A percentile compares a stretch with the other conserved stretches of the same genome.
These are phyloP conservation scores for Drosophila cardini DNA, from an alignment of 1,140 invertebrate genomes.

Conservation along the genomic window DNA sequence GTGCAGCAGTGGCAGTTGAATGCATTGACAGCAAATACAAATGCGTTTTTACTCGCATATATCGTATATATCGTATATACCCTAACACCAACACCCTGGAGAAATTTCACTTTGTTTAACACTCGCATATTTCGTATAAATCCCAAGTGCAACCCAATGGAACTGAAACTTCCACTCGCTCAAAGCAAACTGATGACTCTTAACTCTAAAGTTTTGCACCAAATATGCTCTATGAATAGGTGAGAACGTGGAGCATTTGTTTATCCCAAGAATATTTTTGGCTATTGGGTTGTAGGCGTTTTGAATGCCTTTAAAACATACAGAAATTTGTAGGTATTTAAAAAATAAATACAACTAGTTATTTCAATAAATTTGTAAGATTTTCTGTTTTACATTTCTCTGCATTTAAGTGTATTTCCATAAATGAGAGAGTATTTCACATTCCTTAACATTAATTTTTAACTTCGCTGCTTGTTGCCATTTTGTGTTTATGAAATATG, in stretches of 20 bases:
- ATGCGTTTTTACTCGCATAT: constrained; percentile 44
- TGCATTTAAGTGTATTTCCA: not conserved
- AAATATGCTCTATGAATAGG: constrained; percentile 17
- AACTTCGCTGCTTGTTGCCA: constrained; percentile 48
- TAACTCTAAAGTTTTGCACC: constrained; percentile 25
- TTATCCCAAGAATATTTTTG: no score
- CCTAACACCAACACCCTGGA: constrained; percentile 37
- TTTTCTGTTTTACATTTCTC: not conserved
- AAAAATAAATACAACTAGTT: no score
- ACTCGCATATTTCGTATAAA: constrained; percentile 27
- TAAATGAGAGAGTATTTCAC: not conserved
- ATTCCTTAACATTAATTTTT: not conserved
- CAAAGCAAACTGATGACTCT: constrained; percentile 43
- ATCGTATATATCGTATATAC: constrained; percentile 31
- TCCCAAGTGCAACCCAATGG: constrained; percentile 15
- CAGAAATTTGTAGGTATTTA: no score
- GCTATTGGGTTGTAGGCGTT: no score
- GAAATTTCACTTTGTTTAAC: constrained; percentile 43
- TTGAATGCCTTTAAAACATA: no score
- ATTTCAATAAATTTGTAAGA: no score
- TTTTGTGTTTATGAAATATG: constrained; percentile 62
- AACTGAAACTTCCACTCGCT: constrained; percentile 26
- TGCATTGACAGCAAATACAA: constrained; percentile 69
- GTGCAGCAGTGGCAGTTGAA: constrained; percentile 67
- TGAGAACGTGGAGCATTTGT: no score